These are phyloP conservation scores for Paedocypris micromegethes DNA, from an alignment of 2,797 vertebrate genomes.

Conservation along the genomic window DNA sequence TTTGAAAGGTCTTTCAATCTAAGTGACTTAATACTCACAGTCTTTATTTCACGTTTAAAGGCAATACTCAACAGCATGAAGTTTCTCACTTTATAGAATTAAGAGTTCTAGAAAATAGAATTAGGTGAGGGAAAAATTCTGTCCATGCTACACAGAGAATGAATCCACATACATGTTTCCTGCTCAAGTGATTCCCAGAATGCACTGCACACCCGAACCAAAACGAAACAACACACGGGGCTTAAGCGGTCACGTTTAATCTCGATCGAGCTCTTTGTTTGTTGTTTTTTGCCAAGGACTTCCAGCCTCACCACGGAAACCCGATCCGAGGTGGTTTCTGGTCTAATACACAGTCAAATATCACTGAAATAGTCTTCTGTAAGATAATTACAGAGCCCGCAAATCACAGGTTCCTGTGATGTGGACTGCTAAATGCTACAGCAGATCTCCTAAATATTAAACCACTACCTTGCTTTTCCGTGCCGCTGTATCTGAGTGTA, in stretches of 20 bases:
- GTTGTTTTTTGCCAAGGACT: constrained; percentile 66
- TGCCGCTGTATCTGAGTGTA: constrained; percentile 61
- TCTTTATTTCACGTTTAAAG: no score
- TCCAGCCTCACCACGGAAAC: constrained; percentile 70
- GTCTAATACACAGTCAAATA: constrained; percentile 70
- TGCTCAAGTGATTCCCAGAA: constrained; percentile 29
- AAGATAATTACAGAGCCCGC: constrained; percentile 70
- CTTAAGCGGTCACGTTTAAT: constrained; percentile 45
- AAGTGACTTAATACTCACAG: no score
- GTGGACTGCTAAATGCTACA: constrained; percentile 68
- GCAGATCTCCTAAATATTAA: constrained; percentile 64
- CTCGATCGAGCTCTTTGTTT: constrained; percentile 66
- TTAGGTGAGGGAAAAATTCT: no score
- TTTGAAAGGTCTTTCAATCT: no score
- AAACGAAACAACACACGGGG: constrained; percentile 17
- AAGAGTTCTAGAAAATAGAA: no score
- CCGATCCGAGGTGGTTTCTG: constrained; percentile 58
- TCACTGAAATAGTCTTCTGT: constrained; percentile 68
- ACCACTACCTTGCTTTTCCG: constrained; percentile 68
- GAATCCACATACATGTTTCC: constrained; percentile 4
- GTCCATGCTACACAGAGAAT: no score
- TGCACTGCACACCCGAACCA: constrained; percentile 20
- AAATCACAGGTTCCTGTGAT: constrained; percentile 70
- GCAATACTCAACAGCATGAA: no score
- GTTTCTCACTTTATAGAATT: no score